Evolutionary conservation across 2,888 invertebrate genomes (phyloP).

Genomic region (Dryobotodes eremita): DNA sequence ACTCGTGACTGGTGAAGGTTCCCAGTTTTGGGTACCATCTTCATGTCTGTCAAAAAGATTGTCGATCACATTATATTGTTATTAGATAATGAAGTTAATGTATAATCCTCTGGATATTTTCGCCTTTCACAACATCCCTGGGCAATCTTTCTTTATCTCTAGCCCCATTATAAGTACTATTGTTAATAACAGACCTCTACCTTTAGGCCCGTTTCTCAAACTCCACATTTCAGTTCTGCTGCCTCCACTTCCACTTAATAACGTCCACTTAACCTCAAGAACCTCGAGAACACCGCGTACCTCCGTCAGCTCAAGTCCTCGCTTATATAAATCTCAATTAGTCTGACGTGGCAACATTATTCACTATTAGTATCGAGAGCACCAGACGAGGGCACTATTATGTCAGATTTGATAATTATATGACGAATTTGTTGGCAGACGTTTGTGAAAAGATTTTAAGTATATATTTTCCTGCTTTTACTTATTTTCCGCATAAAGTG

Average conservation of each 20-base stretch:
- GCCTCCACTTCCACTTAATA: constrained; percentile 44
- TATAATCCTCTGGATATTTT: too few relatives aligned
- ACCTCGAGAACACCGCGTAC: constrained; percentile 30
- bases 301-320: constrained; percentile 43
- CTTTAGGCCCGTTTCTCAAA: background rate
- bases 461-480: background rate
- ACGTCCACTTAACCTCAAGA: constrained; percentile 55
- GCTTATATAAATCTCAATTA: constrained; percentile 67
- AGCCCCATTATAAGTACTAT: background rate
- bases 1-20: too few relatives aligned
- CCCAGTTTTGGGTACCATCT: too few relatives aligned
- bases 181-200: background rate
- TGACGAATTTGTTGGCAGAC: background rate
- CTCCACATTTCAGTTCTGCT: background rate
- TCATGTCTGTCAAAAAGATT: background rate
- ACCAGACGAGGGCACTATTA: constrained; percentile 33
- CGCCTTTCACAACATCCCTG: too few relatives aligned
- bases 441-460: background rate
- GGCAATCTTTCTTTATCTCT: too few relatives aligned
- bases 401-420: constrained; percentile 64
- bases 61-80: background rate
- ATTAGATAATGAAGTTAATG: background rate
- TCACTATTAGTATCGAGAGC: constrained; percentile 60
- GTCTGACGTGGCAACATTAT: constrained; percentile 63
- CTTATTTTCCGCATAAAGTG: background rate